A percentile compares a stretch with the other conserved stretches of the same genome.
Conservation (phyloP, 2,113 vertebrate genomes). For the Bubo bubo region DNA sequence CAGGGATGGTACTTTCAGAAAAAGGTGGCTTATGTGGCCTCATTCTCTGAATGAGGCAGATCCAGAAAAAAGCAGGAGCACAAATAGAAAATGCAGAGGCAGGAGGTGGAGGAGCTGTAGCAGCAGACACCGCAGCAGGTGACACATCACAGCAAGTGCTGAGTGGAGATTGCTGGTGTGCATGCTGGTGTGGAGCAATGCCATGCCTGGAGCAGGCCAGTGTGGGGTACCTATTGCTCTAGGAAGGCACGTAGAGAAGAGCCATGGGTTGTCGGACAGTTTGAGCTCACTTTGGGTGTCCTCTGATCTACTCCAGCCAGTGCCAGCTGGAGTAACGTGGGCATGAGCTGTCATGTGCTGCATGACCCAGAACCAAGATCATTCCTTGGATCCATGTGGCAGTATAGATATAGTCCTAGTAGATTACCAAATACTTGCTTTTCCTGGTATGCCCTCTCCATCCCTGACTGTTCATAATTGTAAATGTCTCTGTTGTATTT, state of each 20-base stretch:
- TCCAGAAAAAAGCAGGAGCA: neutral
- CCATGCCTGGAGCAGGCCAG: neutral
- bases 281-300: neutral
- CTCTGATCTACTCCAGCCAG: neutral
- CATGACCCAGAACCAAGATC: neutral
- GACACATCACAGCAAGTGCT: neutral
- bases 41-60: neutral
- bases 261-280: neutral
- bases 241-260: neutral
- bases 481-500: neutral
- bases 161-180: neutral
- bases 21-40: neutral
- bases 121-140: neutral
- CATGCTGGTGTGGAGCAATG: neutral
- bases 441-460: neutral
- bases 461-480: neutral
- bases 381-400: neutral
- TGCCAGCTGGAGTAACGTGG: neutral
- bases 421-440: neutral
- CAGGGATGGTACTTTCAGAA: neutral
- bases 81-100: neutral
- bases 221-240: neutral
- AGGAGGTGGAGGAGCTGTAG: neutral
- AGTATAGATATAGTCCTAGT: neutral
- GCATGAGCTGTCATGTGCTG: neutral